Conservation (phyloP, 2,113 vertebrate genomes). For the Phrynosoma platyrhinos region DNA sequence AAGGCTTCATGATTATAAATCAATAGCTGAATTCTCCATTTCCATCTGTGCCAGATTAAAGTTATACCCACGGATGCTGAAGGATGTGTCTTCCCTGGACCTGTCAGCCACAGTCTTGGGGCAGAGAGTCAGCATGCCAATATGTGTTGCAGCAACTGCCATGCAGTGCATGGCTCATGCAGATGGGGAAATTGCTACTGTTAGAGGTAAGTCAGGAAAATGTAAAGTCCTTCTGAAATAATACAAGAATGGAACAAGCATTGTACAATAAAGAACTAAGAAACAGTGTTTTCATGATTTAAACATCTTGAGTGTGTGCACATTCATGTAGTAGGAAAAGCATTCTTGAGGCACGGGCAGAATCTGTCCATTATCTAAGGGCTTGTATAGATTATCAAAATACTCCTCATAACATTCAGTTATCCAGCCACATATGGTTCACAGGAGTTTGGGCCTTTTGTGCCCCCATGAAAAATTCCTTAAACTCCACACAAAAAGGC, state of each 20-base stretch:
- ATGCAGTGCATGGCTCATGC: constrained; percentile 96
- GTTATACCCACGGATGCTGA: constrained; percentile 88
- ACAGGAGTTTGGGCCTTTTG: no score
- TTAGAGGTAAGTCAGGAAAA: constrained; percentile 79
- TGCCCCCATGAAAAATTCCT: no score
- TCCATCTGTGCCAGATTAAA: constrained; percentile 80
- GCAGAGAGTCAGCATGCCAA: constrained; percentile 85
- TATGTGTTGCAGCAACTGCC: constrained; percentile 88
- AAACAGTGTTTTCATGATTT: not conserved
- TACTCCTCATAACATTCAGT: no score
- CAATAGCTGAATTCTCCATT: not conserved
- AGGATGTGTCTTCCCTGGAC: constrained; percentile 86
- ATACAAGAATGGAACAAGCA: fast-evolving
- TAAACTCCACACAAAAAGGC: no score
- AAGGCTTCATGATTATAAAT: not conserved
- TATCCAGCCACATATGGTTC: no score
- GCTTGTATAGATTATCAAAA: no score
- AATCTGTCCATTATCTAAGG: no score
- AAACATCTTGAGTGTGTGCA: not conserved
- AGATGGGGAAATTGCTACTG: constrained; percentile 89
- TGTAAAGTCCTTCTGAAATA: fast-evolving
- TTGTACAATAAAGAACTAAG: not conserved
- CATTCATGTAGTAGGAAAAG: no score
- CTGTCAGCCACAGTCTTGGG: constrained; percentile 86
- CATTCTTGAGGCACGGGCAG: no score